Conservation (phyloP, 2,113 vertebrate genomes). For the Syrmaticus mikado region DNA sequence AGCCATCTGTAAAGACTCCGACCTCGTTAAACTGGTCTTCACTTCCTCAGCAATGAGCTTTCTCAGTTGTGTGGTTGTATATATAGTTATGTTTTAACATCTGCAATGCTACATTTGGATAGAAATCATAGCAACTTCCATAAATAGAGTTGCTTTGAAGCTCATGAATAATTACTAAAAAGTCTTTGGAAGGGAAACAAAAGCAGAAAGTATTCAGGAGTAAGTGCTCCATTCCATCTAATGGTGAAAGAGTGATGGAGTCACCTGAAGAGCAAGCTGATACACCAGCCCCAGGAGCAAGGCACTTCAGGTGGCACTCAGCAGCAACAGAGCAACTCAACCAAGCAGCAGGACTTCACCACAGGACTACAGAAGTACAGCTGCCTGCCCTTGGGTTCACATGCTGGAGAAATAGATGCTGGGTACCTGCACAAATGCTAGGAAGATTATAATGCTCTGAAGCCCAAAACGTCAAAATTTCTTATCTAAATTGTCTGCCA, state of each 20-base stretch:
- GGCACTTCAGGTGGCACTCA: neutral
- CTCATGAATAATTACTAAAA: neutral
- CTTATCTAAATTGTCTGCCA: neutral
- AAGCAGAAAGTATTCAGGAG: neutral
- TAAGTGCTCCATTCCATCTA: too few species aligned
- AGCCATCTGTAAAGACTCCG: slow-evolving; percentile 42
- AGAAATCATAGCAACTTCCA: neutral
- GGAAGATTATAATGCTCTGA: neutral
- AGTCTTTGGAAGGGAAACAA: neutral
- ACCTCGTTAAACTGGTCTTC: slow-evolving; percentile 13
- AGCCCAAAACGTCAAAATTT: neutral
- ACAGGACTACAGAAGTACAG: neutral
- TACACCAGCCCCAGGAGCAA: neutral
- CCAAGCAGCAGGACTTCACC: neutral
- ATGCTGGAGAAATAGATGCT: neutral
- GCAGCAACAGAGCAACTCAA: neutral
- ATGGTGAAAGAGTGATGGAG: neutral
- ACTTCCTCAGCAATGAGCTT: slow-evolving; percentile 4
- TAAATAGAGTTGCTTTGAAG: neutral
- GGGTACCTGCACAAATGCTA: accelerated
- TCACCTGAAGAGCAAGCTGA: neutral
- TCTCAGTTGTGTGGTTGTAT: accelerated
- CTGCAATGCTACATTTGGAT: neutral
- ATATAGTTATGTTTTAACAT: neutral
- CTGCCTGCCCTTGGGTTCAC: neutral